Conservation (phyloP, 2,113 vertebrate species). For the Anthoscopus minutus region DNA sequence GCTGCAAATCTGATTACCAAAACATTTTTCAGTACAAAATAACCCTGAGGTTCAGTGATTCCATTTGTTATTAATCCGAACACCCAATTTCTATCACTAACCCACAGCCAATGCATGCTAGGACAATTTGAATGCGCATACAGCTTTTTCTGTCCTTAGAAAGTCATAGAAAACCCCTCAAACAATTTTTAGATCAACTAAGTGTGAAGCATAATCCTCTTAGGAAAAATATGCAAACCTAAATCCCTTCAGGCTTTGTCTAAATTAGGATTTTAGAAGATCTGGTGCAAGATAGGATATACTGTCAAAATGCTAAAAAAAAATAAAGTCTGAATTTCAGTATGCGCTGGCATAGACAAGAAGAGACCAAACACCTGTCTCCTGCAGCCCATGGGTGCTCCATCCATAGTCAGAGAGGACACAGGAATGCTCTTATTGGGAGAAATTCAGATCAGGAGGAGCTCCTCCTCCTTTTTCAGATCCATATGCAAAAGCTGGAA, state of each 20-base stretch:
- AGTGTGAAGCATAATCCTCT: conserved; percentile 27
- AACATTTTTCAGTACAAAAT: background rate
- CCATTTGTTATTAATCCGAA: background rate
- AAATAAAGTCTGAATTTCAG: background rate
- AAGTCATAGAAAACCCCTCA: background rate
- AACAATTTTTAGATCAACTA: conserved; percentile 10
- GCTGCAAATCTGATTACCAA: conserved; percentile 11
- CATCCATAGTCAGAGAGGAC: background rate
- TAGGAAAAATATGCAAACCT: conserved; percentile 31
- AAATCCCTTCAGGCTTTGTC: background rate
- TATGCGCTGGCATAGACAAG: background rate
- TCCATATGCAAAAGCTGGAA: background rate
- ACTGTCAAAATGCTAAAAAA: background rate
- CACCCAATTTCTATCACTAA: background rate
- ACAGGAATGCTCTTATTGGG: background rate
- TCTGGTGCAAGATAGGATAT: background rate
- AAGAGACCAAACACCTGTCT: background rate
- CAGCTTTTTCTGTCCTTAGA: background rate
- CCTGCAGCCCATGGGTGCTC: background rate
- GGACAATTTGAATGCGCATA: background rate
- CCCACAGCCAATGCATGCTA: background rate
- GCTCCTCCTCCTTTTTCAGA: background rate
- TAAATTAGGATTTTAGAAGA: background rate
- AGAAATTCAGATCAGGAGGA: background rate
- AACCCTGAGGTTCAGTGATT: background rate